Conservation (phyloP, 2,888 invertebrate species). For the Agrilus mali region DNA sequence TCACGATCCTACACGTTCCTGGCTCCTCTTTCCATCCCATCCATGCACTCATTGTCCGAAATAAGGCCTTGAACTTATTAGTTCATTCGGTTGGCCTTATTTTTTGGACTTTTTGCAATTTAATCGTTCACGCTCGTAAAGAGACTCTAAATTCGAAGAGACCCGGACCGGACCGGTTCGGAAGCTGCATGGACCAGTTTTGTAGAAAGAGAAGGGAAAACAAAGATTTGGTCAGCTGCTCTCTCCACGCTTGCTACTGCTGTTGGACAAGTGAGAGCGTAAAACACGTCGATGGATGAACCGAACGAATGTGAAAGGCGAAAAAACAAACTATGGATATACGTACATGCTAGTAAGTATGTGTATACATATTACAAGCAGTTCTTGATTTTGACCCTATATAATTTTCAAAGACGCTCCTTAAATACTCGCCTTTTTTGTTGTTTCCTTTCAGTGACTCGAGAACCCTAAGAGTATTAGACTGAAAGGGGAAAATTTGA, state of each 20-base stretch:
- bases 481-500: too few species aligned
- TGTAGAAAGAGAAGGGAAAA: conserved; percentile 1
- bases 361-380: neutral
- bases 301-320: conserved; percentile 4
- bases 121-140: neutral
- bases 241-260: neutral
- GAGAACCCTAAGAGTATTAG: too few species aligned
- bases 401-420: neutral
- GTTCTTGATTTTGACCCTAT: neutral
- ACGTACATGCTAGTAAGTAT: too few species aligned
- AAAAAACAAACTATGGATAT: too few species aligned
- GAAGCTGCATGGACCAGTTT: conserved; percentile 7
- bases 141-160: neutral
- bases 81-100: too few species aligned
- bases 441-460: neutral
- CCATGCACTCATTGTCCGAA: too few species aligned
- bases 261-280: too few species aligned
- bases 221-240: conserved; percentile 3
- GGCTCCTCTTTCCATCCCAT: too few species aligned
- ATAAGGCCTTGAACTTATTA: too few species aligned
- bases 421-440: neutral
- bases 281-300: neutral
- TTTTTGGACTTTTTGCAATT: too few species aligned
- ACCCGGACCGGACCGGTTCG: conserved; percentile 4
- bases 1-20: too few species aligned